A percentile compares a stretch with the other conserved stretches of the same genome.
Conservation (phyloP, 2,797 vertebrate genomes). For the Arnoldichthys spilopterus region DNA sequence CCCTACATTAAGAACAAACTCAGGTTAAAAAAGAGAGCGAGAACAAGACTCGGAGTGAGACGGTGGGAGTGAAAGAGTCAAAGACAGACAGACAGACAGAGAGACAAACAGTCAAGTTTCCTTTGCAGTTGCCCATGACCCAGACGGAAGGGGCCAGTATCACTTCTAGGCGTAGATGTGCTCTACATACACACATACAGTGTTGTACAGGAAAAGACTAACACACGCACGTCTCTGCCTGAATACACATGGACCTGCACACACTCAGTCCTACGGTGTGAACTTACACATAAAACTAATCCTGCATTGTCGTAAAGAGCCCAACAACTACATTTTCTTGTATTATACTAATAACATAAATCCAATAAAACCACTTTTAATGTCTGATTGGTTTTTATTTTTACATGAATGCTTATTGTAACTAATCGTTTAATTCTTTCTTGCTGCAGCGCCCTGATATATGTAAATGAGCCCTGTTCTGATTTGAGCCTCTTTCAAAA, state of each 20-base stretch:
- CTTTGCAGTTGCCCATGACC: conserved; percentile 48
- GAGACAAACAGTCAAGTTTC: conserved; percentile 64
- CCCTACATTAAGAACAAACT: neutral
- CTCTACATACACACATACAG: conserved; percentile 37
- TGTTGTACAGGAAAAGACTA: conserved; percentile 37
- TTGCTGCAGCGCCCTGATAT: no score
- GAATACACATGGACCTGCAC: neutral
- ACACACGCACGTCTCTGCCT: neutral
- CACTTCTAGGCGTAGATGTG: conserved; percentile 13
- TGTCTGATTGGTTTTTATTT: no score
- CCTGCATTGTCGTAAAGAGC: neutral
- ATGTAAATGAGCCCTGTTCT: no score
- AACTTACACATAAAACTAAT: neutral
- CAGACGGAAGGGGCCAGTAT: conserved; percentile 48
- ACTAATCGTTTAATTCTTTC: no score
- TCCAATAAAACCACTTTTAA: no score
- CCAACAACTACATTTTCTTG: no score
- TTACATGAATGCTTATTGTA: no score
- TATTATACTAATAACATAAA: no score
- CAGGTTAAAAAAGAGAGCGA: conserved; percentile 31
- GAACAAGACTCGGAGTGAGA: conserved; percentile 41
- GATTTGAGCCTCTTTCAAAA: no score
- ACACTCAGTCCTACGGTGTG: neutral
- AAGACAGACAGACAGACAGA: conserved; percentile 27
- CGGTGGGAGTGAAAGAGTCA: conserved; percentile 47